These are phyloP conservation scores for Drosophila putrida DNA, from an alignment of 2,888 invertebrate genomes.

Conservation along the genomic window DNA sequence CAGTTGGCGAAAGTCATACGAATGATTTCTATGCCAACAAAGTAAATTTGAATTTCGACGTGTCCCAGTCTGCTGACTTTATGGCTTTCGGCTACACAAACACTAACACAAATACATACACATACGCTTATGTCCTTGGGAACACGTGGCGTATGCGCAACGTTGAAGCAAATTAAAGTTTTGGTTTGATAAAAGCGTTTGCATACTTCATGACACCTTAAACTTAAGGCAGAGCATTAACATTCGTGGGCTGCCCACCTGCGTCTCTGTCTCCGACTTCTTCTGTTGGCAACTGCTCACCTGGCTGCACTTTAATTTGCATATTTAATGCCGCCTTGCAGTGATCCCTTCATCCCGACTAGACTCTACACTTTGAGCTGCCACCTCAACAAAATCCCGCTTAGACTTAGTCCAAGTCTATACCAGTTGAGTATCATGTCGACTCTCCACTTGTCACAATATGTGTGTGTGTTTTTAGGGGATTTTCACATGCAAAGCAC, in stretches of 20 bases:
- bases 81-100: conserved; percentile 46
- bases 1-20: conserved; percentile 35
- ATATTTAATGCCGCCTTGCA: conserved; percentile 31
- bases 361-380: conserved; percentile 16
- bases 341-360: not conserved
- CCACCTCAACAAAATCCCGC: conserved; percentile 27
- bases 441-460: conserved; percentile 9
- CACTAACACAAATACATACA: not conserved
- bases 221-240: conserved; percentile 30
- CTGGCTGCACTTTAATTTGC: conserved; percentile 41
- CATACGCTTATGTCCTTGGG: conserved; percentile 41
- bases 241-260: conserved; percentile 17
- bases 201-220: conserved; percentile 22
- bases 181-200: conserved; percentile 26
- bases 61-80: conserved; percentile 62
- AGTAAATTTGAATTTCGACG: conserved; percentile 70
- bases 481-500: conserved; percentile 62
- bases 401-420: conserved; percentile 15
- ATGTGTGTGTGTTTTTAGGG: conserved; percentile 38
- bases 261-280: conserved; percentile 1
- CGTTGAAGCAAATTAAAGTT: conserved; percentile 45
- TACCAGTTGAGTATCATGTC: conserved; percentile 7
- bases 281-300: conserved; percentile 27
- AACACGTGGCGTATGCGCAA: conserved; percentile 57
- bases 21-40: conserved; percentile 45